phyloP scores from a whole-genome alignment of 1,140 invertebrate species.

The Physella acuta region DNA sequence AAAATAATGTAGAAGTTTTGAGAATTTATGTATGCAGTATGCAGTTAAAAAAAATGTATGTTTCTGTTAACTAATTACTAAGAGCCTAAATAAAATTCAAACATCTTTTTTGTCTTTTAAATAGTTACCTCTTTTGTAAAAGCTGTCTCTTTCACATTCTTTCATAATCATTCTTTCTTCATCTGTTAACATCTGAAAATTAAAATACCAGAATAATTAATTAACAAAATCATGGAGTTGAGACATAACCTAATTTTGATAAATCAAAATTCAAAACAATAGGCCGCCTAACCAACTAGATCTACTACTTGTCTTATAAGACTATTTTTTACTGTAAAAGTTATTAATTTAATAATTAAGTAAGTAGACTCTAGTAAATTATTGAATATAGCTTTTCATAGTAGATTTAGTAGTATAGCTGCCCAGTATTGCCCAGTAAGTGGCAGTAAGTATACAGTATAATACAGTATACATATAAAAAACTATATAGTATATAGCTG shows the following conservation, averaged over 20 bases:
- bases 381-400: no score
- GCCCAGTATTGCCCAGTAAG: no score
- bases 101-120: not conserved
- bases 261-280: not conserved
- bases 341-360: not conserved
- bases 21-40: not conserved
- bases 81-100: not conserved
- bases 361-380: not conserved
- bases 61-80: not conserved
- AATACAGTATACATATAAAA: no score
- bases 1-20: not conserved
- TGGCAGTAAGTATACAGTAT: no score
- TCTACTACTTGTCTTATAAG: not conserved
- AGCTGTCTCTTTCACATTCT: slow-evolving; percentile 26
- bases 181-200: slow-evolving; percentile 13
- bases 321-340: not conserved
- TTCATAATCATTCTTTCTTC: slow-evolving; percentile 20
- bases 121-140: slow-evolving; percentile 20
- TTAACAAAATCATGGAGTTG: not conserved
- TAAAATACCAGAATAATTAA: not conserved
- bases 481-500: no score
- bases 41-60: not conserved
- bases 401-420: no score
- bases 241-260: not conserved
- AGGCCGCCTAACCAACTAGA: not conserved